These are phyloP conservation scores for Coenonympha glycerion DNA, from an alignment of 2,888 invertebrate genomes.

Conservation along the genomic window DNA sequence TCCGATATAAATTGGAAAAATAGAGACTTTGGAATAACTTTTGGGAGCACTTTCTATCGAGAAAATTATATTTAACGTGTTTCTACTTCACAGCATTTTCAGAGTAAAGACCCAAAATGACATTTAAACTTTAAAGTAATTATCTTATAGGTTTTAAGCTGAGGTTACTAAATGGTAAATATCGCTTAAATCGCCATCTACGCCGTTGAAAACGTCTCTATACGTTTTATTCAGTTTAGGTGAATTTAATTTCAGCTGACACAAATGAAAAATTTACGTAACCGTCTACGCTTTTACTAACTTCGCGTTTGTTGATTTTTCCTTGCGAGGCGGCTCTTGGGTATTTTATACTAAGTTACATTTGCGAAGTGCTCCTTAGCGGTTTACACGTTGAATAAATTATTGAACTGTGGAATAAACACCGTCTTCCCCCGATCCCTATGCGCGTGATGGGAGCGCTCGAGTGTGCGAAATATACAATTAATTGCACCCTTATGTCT, in stretches of 20 bases:
- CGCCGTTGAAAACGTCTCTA: too few species aligned
- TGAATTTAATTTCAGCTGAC: slow-evolving; percentile 1
- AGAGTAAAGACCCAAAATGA: too few species aligned
- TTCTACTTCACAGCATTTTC: too few species aligned
- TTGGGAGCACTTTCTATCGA: too few species aligned
- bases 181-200: too few species aligned
- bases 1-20: too few species aligned
- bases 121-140: too few species aligned
- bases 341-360: slow-evolving; percentile 25
- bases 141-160: too few species aligned
- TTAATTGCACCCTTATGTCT: slow-evolving; percentile 30
- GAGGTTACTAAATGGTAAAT: too few species aligned
- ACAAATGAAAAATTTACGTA: neutral
- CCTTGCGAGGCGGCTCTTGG: slow-evolving; percentile 12
- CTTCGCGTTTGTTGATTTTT: slow-evolving; percentile 13
- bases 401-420: slow-evolving; percentile 27
- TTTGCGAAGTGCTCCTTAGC: slow-evolving; percentile 22
- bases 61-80: too few species aligned
- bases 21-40: too few species aligned
- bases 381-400: slow-evolving; percentile 30
- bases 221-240: too few species aligned
- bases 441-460: slow-evolving; percentile 28
- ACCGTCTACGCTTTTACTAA: neutral
- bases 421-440: slow-evolving; percentile 25
- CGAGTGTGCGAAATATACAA: slow-evolving; percentile 31